Percentiles rank a stretch among this genome's conserved stretches.
phyloP scores from a whole-genome alignment of 2,888 invertebrate genomes.

The Branchellion lobata region DNA sequence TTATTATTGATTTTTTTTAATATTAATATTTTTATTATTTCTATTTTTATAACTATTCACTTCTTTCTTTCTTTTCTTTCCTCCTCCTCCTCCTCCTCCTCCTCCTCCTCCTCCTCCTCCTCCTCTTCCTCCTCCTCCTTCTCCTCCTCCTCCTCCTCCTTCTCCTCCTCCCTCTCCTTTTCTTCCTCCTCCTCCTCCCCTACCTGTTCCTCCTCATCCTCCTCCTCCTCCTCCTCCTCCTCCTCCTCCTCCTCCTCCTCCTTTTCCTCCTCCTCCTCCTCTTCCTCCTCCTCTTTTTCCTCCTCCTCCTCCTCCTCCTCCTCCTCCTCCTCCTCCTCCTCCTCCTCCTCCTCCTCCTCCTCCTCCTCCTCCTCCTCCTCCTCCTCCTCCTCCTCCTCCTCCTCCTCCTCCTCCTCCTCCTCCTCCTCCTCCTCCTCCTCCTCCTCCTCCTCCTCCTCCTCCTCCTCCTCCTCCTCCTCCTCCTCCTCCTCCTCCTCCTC shows the following conservation, averaged over 20 bases:
- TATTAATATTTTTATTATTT: too few species aligned
- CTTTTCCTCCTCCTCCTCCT: too few species aligned
- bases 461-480: neutral
- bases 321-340: constrained; percentile 4
- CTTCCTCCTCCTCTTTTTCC: neutral
- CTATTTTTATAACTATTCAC: too few species aligned
- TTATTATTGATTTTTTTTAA: too few species aligned
- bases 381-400: too few species aligned
- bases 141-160: neutral
- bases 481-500: too few species aligned
- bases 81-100: too few species aligned
- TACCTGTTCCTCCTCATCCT: too few species aligned
- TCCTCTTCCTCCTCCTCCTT: neutral
- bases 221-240: neutral
- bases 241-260: neutral
- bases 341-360: constrained; percentile 8
- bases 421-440: neutral
- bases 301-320: neutral
- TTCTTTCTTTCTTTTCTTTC: too few species aligned
- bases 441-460: neutral
- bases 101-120: neutral
- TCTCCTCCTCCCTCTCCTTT: neutral
- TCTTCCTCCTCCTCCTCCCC: constrained; percentile 10
- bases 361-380: constrained; percentile 6
- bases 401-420: too few species aligned